Base-by-base conservation (phyloP, 2,113 vertebrate species). In the Semnornis frantzii region DNA sequence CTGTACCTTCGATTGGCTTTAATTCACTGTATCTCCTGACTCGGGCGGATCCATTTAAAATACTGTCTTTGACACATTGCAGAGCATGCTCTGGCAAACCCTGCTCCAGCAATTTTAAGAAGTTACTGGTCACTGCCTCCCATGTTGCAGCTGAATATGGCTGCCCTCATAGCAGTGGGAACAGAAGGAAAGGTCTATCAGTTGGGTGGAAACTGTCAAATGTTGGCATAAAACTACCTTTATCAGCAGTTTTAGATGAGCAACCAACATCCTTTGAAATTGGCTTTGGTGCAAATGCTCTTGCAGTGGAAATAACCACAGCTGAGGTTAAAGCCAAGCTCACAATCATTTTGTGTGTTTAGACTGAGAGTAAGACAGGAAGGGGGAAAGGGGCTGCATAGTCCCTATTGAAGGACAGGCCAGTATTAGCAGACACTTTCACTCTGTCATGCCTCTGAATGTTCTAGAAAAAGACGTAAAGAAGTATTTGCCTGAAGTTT, bases 21-120 rank as follows among this genome's bases (percentile, higher is more conserved):
- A 83, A 82, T 75, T 94, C 48, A 48, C 33, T 75, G 42, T 23
- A 37, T 52, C 46, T 83, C 25, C 25, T 92, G 54, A 27, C 31
- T 75, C 68, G 18, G 23, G 11, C 20, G 55, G 37, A 69, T 75
- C 5, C 10, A 14, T 71, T 83, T 88, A 57, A 78, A 78, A 60
- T 64, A 20, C 28, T 12, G 0, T 57, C 39, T 79, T 18, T 44
- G 59, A 15, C 0, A 0, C 42, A 15, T 33, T 60, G 69, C 9
- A 70, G 83, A 70, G 92, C 14, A 25, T 83, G 46, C 16, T 85
- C 46, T 66, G 33, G 60, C 34, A 84, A 71, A 57, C 16, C 7
- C 8, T 37, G 3, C 28, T 89, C 37, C 12, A 18, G 2, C 57
- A 60, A 15, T 39, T 52, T 50, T 85, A 20, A 63, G 30, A 52